Evolutionary conservation across 1,140 invertebrate genomes (phyloP), one percentile per base, ranked within the genome.

Genomic region (Arctopsyche grandis): DNA sequence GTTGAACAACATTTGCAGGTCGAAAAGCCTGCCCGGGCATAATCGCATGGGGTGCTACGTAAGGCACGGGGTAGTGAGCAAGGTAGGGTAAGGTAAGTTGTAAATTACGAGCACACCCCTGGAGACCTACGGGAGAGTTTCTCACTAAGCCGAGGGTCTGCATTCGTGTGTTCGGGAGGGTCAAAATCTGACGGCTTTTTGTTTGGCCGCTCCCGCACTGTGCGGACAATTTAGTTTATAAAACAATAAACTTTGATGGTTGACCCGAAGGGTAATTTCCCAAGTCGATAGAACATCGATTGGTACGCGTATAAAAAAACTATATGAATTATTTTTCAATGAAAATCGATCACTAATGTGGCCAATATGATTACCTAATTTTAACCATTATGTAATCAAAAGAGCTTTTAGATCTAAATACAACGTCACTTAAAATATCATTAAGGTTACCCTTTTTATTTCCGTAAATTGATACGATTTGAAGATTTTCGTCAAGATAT

Each of bases 81-180:
- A 80, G 79, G 79, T 80, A 44, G 60, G 79, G 79, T 71, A 71
- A 77, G 66, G 75, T 74, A 71, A 73, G 79, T 74, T 80, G 79
- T 80, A 80, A 80, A 80, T 80, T 80, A 80, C 79, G 75, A 21
- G 52, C 16, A 52, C 75, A 52, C 75, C 75, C 79, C 48, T 63
- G 5, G 69, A 73, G 79, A 77, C 78, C 71, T 69, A 3, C 3
- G 19, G 43, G 12, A 38, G 74, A 63, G 74, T 58, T 76, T 26
- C 12, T 38, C 56, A 16, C 71, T 43, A 63, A 76, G 74, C 56
- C 16, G 56, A 58, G 52, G 74, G 56, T 12, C 56, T 3, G 26
- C 43, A 19, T 63, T 24, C 22, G 44, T 9, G 12, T 9, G 12
- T 63, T 66, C 29, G 1, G 58, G 26, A 58, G 58, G 58, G 74